Base-by-base conservation (phyloP, 2,888 invertebrate species). In the Thera obeliscata region DNA sequence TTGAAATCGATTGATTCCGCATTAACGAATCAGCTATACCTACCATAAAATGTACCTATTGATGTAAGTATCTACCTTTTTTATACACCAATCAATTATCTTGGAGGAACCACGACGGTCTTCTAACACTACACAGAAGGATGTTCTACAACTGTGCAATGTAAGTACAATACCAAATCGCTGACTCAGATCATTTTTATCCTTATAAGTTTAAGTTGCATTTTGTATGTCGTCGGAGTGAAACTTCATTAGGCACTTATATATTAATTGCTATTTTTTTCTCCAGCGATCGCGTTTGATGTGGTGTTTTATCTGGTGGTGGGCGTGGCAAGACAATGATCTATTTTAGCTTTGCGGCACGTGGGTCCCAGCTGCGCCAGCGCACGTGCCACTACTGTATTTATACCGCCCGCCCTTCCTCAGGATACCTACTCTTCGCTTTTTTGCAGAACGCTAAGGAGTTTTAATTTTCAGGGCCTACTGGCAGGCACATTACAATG, bases 281-380 rank as follows among this genome's bases (percentile, higher is more conserved):
- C 9, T 56, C 41, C 5, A 60, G 38, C 52, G 11, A 22, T 61
- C 81, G 78, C 82, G 86, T 91, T 90, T 92, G 90, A 91, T 92
- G 92, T 90, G 91, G 90, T 89, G 89, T 91, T 93, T 91, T 91
- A 91, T 91, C 86, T 89, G 87, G 79, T 77, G 76, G 88, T 91
- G 85, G 93, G 93, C 91, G 93, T 91, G 93, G 84, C 77, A 80
- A 90, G 93, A 92, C 92, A 93, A 93, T 93, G 89, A 87, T 92
- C 93, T 93, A 93, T 93, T 91, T 93, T 91, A 86, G 87, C 86
- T 80, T 89, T 87, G 81, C 85, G 84, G 87, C 93, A 93, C 93
- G 93, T 93, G 93, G 87, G 84, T 76, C 87, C 87, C 93, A 92
- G 93, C 93, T 93, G 93, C 88, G 91, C 79, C 64, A 58, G 84